phyloP scores from a whole-genome alignment of 2,888 invertebrate genomes.

The Hirtodrosophila trivittata region DNA sequence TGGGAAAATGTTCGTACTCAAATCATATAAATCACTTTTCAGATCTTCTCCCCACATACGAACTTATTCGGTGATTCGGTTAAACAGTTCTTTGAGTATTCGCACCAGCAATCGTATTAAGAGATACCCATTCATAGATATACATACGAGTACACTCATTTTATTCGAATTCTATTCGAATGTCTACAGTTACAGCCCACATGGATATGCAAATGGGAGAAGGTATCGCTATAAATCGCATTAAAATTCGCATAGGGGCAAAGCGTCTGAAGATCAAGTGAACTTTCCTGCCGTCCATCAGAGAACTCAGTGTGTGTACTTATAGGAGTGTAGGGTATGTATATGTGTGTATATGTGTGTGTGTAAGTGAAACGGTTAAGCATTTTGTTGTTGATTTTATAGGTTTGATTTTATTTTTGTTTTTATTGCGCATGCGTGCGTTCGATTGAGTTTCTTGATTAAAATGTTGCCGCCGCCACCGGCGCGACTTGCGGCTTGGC shows the following conservation, averaged over 20 bases:
- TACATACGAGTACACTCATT: background rate
- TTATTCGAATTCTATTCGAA: slow-evolving; percentile 22
- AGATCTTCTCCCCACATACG: no score
- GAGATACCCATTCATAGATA: background rate
- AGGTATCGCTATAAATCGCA: slow-evolving; percentile 64
- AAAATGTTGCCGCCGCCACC: slow-evolving; percentile 71
- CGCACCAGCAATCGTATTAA: no score
- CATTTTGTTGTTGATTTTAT: slow-evolving; percentile 58
- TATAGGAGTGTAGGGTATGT: slow-evolving; percentile 5
- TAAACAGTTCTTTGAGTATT: no score
- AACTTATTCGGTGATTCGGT: no score
- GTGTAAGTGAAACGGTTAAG: slow-evolving; percentile 59
- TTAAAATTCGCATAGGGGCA: slow-evolving; percentile 72
- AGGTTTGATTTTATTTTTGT: slow-evolving; percentile 62
- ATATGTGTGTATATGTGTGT: slow-evolving; percentile 21
- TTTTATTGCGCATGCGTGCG: slow-evolving; percentile 82
- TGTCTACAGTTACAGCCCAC: slow-evolving; percentile 44
- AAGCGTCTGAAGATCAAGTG: slow-evolving; percentile 61
- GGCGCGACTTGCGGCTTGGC: slow-evolving; percentile 47
- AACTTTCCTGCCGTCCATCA: slow-evolving; percentile 50
- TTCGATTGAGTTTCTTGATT: slow-evolving; percentile 81
- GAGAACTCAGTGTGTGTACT: slow-evolving; percentile 26
- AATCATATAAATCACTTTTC: no score
- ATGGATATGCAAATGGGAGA: slow-evolving; percentile 59
- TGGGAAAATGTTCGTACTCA: no score